Evolutionary conservation across 1,140 invertebrate species (phyloP), one percentile per base, ranked within the genome.

Genomic region (Batillaria attramentaria): DNA sequence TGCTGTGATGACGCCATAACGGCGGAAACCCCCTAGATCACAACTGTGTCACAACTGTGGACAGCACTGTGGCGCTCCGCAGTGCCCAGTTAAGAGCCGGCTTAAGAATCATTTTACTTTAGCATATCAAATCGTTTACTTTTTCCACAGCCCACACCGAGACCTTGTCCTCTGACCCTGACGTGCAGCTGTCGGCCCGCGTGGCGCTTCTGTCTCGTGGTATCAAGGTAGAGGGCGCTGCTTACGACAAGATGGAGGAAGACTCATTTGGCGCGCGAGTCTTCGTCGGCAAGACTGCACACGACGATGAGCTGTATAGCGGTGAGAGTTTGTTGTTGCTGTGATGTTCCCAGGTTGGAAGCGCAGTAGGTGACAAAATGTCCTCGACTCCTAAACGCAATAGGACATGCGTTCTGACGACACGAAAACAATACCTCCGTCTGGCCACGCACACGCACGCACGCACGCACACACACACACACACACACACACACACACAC

Each of bases 221-320:
- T 69, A 84, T 72, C 37, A 20, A 20, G 13, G 42, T 72, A 0
- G 69, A 42, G 39, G 39, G 42, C 6, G n/a, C 16, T 90, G 83
- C 83, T 13, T 90, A 90, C 65, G 13, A 18, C n/a, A 72, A 83
- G 39, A 46, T 87, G 62, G 73, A 79, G 2, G 60, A 70, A 3
- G 86, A 91, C 62, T 86, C 88, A 16, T 90, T 87, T 77, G 90
- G 90, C 35, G 86, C 88, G n/a, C 80, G 90, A 5, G 77, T 90
- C 1, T 31, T 91, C 28, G 87, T 90, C n/a, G 86, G 81, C 3
- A 54, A 75, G 37, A 79, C 79, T 31, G 33, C 70, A 43, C 42
- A 76, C 10, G 60, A 46, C 33, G 43, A 28, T 31, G 80, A 31
- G 31, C 31, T 57, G 31, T 78, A 77, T 37, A 80, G 72, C 57